Conservation (phyloP, 1,140 invertebrate genomes). For the Theocolax elegans region DNA sequence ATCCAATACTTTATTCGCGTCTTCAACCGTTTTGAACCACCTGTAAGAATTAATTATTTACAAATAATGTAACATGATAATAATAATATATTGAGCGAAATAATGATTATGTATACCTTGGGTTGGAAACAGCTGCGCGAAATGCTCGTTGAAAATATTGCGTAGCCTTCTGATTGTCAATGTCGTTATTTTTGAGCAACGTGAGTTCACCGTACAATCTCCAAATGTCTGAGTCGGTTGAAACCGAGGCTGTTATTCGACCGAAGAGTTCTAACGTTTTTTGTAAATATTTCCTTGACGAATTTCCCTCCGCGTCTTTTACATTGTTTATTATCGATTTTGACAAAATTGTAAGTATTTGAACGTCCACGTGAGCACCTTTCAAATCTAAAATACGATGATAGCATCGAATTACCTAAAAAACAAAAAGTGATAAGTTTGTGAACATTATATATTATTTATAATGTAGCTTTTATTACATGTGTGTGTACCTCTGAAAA, state of each 20-base stretch:
- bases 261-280: constrained; percentile 83
- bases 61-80: constrained; percentile 48
- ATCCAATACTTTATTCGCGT: constrained; percentile 64
- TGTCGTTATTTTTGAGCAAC: constrained; percentile 59
- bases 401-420: constrained; percentile 82
- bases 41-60: constrained; percentile 34
- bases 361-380: constrained; percentile 81
- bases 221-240: constrained; percentile 81
- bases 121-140: constrained; percentile 70
- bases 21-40: constrained; percentile 72
- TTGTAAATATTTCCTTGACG: constrained; percentile 70
- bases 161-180: constrained; percentile 69
- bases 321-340: constrained; percentile 76
- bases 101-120: constrained; percentile 54
- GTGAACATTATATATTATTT: constrained; percentile 16
- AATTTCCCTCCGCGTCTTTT: constrained; percentile 70
- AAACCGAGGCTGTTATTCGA: constrained; percentile 76
- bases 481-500: constrained; percentile 72
- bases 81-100: constrained; percentile 62
- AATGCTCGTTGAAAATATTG: constrained; percentile 74
- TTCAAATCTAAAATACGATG: constrained; percentile 87
- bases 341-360: constrained; percentile 81
- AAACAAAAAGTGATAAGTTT: constrained; percentile 28
- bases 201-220: constrained; percentile 80
- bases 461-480: too few relatives aligned